Percentiles rank a stretch among this genome's conserved stretches.
These are phyloP conservation scores for Ochropleura plecta DNA, from an alignment of 2,888 invertebrate genomes.

Conservation along the genomic window DNA sequence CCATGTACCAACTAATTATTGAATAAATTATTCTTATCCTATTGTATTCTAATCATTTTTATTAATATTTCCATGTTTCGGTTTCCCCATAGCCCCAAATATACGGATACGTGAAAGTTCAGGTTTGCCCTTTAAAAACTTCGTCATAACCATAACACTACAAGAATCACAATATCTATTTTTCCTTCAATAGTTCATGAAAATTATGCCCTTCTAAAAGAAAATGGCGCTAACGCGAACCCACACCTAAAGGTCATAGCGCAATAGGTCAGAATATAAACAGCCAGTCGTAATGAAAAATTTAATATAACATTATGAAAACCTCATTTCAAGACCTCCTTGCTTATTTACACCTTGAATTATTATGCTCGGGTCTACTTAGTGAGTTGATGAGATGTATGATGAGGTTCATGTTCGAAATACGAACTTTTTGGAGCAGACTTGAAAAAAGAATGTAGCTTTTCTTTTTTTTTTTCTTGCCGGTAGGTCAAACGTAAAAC, in stretches of 20 bases:
- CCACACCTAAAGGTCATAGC: constrained; percentile 34
- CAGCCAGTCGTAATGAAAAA: constrained; percentile 56
- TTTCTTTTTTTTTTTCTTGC: neutral
- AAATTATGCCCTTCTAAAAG: constrained; percentile 39
- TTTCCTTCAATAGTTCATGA: constrained; percentile 1
- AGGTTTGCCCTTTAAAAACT: neutral
- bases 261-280: constrained; percentile 51
- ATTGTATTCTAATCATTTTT: neutral
- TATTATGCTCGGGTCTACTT: constrained; percentile 23
- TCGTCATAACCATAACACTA: neutral
- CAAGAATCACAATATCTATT: neutral
- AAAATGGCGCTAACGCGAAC: constrained; percentile 41
- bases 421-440: constrained; percentile 10
- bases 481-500: too few species aligned
- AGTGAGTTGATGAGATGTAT: constrained; percentile 22
- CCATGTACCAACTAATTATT: too few species aligned
- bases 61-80: neutral
- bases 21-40: too few species aligned
- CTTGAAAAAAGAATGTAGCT: neutral
- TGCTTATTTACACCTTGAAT: constrained; percentile 46
- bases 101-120: too few species aligned
- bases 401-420: constrained; percentile 20
- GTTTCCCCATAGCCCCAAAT: neutral
- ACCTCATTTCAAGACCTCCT: constrained; percentile 43
- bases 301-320: constrained; percentile 60